Conservation (phyloP, 2,113 vertebrate species). For the Chelonoidis abingdonii region DNA sequence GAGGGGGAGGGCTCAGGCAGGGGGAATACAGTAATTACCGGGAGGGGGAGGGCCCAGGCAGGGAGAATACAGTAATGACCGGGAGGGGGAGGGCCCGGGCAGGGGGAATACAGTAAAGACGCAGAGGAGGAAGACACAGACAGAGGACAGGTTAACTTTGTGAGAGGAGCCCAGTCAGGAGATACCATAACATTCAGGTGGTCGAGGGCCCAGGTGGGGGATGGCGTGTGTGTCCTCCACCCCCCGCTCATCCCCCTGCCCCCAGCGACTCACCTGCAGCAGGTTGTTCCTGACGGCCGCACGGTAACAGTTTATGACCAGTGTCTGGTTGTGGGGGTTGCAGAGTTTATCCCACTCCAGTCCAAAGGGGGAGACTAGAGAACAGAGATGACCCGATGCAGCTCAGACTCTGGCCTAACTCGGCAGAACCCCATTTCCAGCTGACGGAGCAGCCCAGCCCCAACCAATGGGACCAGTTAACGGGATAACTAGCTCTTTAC, state of each 20-base stretch:
- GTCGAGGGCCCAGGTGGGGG: background rate
- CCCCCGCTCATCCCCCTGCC: rapidly evolving
- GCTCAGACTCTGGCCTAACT: background rate
- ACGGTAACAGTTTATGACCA: background rate
- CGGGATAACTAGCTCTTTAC: background rate
- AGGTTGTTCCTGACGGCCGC: background rate
- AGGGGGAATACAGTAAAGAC: background rate
- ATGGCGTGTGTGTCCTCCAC: background rate
- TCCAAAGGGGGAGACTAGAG: constrained; percentile 13
- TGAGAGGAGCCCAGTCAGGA: background rate
- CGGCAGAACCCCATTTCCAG: background rate
- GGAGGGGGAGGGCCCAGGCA: no score
- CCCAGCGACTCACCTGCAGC: background rate
- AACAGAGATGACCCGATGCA: background rate
- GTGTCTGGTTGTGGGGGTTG: background rate
- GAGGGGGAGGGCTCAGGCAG: no score
- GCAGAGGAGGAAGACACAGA: background rate
- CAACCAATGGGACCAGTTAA: background rate
- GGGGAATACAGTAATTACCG: no score
- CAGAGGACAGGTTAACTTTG: background rate
- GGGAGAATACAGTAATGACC: no score
- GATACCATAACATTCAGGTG: background rate
- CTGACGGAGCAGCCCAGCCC: background rate
- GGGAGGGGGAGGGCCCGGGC: no score
- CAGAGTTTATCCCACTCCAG: background rate